These are phyloP conservation scores for Syngnathoides biaculeatus DNA, from an alignment of 2,113 vertebrate species.

Conservation along the genomic window DNA sequence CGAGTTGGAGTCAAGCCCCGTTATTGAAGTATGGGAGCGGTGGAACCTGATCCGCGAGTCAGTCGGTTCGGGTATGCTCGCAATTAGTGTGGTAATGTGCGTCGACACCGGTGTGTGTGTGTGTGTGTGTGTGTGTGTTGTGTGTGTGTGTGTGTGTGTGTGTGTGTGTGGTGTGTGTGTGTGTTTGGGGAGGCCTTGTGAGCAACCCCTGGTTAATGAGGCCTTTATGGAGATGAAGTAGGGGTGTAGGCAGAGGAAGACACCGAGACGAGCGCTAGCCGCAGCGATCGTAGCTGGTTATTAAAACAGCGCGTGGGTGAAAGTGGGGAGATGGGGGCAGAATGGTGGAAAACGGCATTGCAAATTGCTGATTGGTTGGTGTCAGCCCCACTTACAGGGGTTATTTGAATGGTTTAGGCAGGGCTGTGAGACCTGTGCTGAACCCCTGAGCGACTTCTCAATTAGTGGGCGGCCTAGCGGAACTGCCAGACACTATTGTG, in stretches of 20 bases:
- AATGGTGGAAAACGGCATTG: constrained; percentile 75
- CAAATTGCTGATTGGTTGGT: constrained; percentile 81
- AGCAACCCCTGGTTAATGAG: constrained; percentile 74
- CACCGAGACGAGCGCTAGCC: constrained; percentile 4
- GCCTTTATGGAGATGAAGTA: constrained; percentile 77
- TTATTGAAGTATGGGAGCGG: constrained; percentile 17
- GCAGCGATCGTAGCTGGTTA: constrained; percentile 45
- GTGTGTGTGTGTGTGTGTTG: constrained; percentile 15
- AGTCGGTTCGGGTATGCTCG: constrained; percentile 31
- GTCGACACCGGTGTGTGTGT: constrained; percentile 21
- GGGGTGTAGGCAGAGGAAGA: constrained; percentile 74
- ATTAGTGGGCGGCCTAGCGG: constrained; percentile 84
- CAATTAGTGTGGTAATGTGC: constrained; percentile 52
- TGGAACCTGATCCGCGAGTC: constrained; percentile 22
- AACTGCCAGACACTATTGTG: constrained; percentile 76
- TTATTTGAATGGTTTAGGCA: constrained; percentile 77
- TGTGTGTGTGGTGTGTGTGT: constrained; percentile 14
- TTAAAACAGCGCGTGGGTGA: constrained; percentile 29
- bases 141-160: constrained; percentile 7
- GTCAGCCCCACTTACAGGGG: constrained; percentile 78
- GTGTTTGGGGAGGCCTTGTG: constrained; percentile 42
- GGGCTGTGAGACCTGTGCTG: constrained; percentile 70
- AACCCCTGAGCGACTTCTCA: constrained; percentile 82
- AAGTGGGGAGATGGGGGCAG: constrained; percentile 68
- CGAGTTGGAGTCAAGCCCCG: constrained; percentile 14